A percentile compares a stretch with the other conserved stretches of the same genome.
These are phyloP conservation scores for Misgurnus anguillicaudatus DNA, from an alignment of 2,113 vertebrate genomes.

Conservation along the genomic window DNA sequence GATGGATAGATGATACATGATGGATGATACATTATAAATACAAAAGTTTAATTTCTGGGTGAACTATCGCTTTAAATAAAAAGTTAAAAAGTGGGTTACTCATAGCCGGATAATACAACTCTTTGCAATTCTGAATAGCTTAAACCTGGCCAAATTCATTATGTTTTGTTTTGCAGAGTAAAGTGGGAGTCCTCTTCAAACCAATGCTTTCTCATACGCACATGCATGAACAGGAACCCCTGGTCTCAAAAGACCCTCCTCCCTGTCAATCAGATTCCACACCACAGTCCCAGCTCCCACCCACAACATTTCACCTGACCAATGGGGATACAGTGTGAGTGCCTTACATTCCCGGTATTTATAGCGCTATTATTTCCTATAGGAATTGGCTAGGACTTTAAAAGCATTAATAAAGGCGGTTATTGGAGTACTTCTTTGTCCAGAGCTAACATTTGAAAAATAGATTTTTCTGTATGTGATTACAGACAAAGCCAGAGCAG, in stretches of 20 bases:
- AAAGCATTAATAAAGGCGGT: background rate
- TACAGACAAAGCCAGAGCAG: slow-evolving; percentile 75
- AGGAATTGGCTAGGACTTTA: slow-evolving; percentile 2
- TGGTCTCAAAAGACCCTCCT: slow-evolving; percentile 72
- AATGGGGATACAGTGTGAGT: slow-evolving; percentile 85
- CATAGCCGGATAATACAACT: too few relatives aligned
- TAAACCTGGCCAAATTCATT: background rate
- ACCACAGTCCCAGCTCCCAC: slow-evolving; percentile 62
- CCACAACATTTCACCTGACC: slow-evolving; percentile 74
- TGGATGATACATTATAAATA: too few relatives aligned
- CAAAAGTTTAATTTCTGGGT: too few relatives aligned
- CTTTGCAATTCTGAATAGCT: too few relatives aligned
- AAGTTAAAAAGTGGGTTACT: too few relatives aligned
- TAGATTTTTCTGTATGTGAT: slow-evolving; percentile 19
- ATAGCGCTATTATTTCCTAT: background rate
- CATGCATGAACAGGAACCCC: slow-evolving; percentile 76
- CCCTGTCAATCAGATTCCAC: slow-evolving; percentile 53
- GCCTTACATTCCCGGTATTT: background rate
- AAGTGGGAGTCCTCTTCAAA: slow-evolving; percentile 72
- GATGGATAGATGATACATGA: too few relatives aligned
- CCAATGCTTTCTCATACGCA: slow-evolving; percentile 73
- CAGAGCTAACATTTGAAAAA: slow-evolving; percentile 18
- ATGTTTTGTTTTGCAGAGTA: slow-evolving; percentile 62
- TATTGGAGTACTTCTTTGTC: background rate
- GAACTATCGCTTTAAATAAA: too few relatives aligned